Evolutionary conservation across 2,888 invertebrate genomes (phyloP).

Genomic region (Cistogaster globosa): DNA sequence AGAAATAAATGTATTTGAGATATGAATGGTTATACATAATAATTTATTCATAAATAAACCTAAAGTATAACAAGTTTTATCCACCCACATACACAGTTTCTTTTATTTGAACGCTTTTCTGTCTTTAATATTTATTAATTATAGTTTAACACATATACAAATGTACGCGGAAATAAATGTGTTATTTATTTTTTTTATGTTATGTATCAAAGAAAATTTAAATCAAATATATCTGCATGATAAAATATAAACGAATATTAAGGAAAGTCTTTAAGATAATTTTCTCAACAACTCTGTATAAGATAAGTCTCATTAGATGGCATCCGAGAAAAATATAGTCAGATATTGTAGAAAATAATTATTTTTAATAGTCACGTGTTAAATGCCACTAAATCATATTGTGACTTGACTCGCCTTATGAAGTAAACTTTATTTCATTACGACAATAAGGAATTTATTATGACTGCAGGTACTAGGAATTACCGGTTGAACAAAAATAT

Average conservation of each 20-base stretch:
- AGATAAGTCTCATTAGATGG: not conserved
- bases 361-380: no score
- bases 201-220: not conserved
- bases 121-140: constrained; percentile 52
- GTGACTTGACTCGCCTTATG: no score
- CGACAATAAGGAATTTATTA: no score
- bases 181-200: constrained; percentile 4
- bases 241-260: constrained; percentile 9
- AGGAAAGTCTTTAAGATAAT: not conserved
- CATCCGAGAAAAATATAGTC: no score
- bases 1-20: not conserved
- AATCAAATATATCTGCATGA: not conserved
- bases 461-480: no score
- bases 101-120: constrained; percentile 15
- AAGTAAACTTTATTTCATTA: no score
- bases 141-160: constrained; percentile 19
- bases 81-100: constrained; percentile 11
- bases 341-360: no score
- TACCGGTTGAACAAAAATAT: no score
- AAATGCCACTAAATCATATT: no score
- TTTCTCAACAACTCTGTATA: not conserved
- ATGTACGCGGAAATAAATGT: not conserved
- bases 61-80: constrained; percentile 32
- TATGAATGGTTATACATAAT: constrained; percentile 11
- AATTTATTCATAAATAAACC: constrained; percentile 41